phyloP scores from a whole-genome alignment of 2,888 invertebrate species.

The Amorpha juglandis region DNA sequence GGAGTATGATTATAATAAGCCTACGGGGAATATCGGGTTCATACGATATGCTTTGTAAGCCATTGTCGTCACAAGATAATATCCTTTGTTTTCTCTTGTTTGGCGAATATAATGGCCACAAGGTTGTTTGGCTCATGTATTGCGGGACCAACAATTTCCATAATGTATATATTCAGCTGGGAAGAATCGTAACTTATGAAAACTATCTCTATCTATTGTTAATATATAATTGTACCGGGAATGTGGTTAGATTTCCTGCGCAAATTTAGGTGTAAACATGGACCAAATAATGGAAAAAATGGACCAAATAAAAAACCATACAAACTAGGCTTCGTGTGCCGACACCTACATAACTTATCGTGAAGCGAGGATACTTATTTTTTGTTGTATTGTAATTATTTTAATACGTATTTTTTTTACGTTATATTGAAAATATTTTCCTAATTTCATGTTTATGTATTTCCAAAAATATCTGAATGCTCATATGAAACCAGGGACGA shows the following conservation, averaged over 20 bases:
- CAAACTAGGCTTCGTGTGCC: too few species aligned
- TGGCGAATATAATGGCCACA: slow-evolving; percentile 14
- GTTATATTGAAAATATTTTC: too few species aligned
- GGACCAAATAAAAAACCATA: too few species aligned
- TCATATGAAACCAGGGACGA: too few species aligned
- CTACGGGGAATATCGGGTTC: slow-evolving; percentile 11
- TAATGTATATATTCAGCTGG: slow-evolving; percentile 6
- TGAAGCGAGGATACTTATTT: too few species aligned
- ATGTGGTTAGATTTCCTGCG: background rate
- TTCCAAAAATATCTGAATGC: too few species aligned
- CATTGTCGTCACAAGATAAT: slow-evolving; percentile 3
- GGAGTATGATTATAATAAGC: slow-evolving; percentile 16
- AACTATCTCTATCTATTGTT: background rate
- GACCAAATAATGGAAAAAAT: too few species aligned
- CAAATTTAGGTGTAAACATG: too few species aligned
- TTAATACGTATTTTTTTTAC: too few species aligned
- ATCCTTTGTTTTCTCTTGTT: slow-evolving; percentile 20
- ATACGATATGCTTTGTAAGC: slow-evolving; percentile 12
- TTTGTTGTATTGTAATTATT: too few species aligned
- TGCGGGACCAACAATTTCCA: slow-evolving; percentile 6
- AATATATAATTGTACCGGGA: background rate
- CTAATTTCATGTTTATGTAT: too few species aligned
- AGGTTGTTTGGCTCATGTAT: background rate
- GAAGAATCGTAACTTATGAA: slow-evolving; percentile 19
- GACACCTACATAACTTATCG: too few species aligned